Conservation (phyloP, 1,140 invertebrate genomes). For the Oncopodura yosiiana region DNA sequence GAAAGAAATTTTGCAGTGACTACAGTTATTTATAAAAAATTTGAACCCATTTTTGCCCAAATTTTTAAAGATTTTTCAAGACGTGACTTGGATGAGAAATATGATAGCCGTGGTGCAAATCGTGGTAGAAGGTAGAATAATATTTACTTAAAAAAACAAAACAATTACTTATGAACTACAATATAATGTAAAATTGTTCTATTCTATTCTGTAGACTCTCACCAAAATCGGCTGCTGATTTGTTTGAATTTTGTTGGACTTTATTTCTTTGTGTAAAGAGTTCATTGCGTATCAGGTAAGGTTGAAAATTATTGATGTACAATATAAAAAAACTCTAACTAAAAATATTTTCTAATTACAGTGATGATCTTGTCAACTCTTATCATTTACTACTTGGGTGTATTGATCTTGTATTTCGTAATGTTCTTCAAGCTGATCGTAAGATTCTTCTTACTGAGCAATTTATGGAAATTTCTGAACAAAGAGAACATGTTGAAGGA, state of each 20-base stretch:
- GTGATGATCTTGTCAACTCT: constrained; percentile 87
- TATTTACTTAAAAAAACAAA: too few species aligned
- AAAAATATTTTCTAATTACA: too few species aligned
- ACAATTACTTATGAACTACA: background rate
- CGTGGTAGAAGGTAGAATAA: too few species aligned
- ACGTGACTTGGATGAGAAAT: constrained; percentile 23
- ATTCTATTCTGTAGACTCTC: constrained; percentile 45
- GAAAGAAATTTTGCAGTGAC: constrained; percentile 91
- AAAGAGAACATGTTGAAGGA: constrained; percentile 17
- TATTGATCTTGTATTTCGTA: constrained; percentile 80
- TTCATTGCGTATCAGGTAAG: constrained; percentile 62
- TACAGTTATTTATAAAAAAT: constrained; percentile 87
- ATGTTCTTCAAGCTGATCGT: constrained; percentile 67
- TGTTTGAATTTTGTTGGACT: constrained; percentile 90
- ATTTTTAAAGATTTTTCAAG: constrained; percentile 54
- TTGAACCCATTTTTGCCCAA: constrained; percentile 74
- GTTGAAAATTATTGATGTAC: too few species aligned
- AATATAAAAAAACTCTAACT: too few species aligned
- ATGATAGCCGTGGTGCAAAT: too few species aligned
- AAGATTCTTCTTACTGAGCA: constrained; percentile 74
- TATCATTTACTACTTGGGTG: constrained; percentile 83
- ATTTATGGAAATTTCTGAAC: constrained; percentile 57
- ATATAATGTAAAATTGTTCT: constrained; percentile 1
- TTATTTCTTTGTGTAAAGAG: constrained; percentile 86
- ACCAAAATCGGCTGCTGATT: constrained; percentile 62